Percentiles rank a stretch among this genome's conserved stretches.
These are phyloP conservation scores for Synchiropus splendidus DNA, from an alignment of 2,113 vertebrate species.

Conservation along the genomic window DNA sequence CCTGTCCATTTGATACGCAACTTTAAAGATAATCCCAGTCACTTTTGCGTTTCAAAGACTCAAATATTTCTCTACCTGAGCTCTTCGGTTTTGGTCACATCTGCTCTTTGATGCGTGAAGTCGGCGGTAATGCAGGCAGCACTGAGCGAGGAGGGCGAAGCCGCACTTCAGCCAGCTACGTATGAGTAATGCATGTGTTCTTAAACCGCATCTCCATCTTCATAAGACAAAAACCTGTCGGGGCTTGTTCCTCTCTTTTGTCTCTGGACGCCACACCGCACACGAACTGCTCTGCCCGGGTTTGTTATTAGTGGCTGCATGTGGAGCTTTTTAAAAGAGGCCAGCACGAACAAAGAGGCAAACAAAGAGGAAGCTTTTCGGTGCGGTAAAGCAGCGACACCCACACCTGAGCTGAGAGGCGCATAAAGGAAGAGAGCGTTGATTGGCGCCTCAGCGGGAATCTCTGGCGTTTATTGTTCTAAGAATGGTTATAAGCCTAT, in stretches of 20 bases:
- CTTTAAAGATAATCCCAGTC: too few relatives aligned
- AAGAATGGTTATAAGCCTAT: too few relatives aligned
- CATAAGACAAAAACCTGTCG: conserved; percentile 32
- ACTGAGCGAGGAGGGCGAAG: conserved; percentile 29
- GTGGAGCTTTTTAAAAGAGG: too few relatives aligned
- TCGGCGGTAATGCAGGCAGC: conserved; percentile 16
- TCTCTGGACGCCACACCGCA: conserved; percentile 17
- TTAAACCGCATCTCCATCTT: conserved; percentile 31
- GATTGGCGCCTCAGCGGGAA: too few relatives aligned
- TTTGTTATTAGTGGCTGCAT: not conserved
- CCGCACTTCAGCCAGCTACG: conserved; percentile 8
- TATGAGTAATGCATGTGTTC: conserved; percentile 39
- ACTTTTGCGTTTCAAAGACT: too few relatives aligned
- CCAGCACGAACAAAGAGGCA: too few relatives aligned
- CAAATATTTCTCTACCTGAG: conserved; percentile 2
- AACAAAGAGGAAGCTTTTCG: too few relatives aligned
- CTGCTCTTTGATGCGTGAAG: conserved; percentile 27
- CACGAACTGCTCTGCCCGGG: conserved; percentile 18
- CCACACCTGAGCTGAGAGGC: too few relatives aligned
- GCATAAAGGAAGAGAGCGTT: too few relatives aligned
- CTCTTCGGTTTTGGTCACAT: conserved; percentile 5
- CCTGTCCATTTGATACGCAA: too few relatives aligned
- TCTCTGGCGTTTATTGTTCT: too few relatives aligned
- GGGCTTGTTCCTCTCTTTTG: conserved; percentile 44
- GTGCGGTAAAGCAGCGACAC: too few relatives aligned